phyloP scores from a whole-genome alignment of 2,888 invertebrate species.

The Parascotia fuliginaria region DNA sequence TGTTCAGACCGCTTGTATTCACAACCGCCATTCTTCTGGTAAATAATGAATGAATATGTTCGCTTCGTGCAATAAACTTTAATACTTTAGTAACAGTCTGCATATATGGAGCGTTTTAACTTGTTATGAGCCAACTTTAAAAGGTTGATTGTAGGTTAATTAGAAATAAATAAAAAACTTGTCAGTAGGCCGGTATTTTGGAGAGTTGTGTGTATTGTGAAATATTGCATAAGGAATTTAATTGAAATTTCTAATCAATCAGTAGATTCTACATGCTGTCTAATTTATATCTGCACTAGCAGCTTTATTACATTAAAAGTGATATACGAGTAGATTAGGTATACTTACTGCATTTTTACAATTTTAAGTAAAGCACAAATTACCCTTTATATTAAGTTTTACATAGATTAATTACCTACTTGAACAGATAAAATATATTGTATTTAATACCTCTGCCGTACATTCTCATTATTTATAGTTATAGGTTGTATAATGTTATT shows the following conservation, averaged over 20 bases:
- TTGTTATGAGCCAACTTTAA: conserved; percentile 10
- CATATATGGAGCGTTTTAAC: conserved; percentile 16
- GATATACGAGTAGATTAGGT: too few relatives aligned
- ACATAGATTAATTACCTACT: too few relatives aligned
- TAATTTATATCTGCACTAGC: too few relatives aligned
- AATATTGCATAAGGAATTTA: neutral
- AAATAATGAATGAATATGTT: conserved; percentile 43
- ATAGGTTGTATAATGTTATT: neutral
- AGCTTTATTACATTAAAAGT: too few relatives aligned
- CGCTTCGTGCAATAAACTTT: conserved; percentile 29
- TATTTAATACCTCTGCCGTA: neutral
- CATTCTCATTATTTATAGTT: too few relatives aligned
- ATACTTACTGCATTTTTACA: too few relatives aligned
- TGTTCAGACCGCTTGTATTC: conserved; percentile 28
- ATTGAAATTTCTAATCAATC: too few relatives aligned
- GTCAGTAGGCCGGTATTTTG: neutral
- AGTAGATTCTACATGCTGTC: too few relatives aligned
- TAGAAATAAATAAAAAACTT: neutral
- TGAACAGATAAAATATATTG: too few relatives aligned
- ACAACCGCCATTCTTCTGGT: conserved; percentile 39
- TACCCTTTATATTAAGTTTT: too few relatives aligned
- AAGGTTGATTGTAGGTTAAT: neutral
- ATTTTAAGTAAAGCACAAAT: too few relatives aligned
- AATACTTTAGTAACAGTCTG: conserved; percentile 25
- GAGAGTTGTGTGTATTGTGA: neutral